Percentiles rank a stretch among this genome's conserved stretches.
Conservation (phyloP, 1,140 invertebrate genomes). For the Nylanderia fulva region DNA sequence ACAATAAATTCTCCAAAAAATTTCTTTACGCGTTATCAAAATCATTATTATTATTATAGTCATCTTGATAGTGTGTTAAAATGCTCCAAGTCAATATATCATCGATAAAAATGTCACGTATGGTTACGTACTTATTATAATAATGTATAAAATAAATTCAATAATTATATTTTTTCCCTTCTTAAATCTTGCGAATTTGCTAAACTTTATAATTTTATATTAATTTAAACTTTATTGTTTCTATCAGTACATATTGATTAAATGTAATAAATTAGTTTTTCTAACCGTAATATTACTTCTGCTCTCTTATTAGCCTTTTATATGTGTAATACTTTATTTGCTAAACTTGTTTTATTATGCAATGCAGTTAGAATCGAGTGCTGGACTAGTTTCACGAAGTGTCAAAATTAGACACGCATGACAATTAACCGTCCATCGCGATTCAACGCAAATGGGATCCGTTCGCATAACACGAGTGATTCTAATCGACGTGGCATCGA, state of each 20-base stretch:
- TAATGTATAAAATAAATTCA: too few relatives aligned
- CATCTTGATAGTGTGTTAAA: not conserved
- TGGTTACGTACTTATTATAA: too few relatives aligned
- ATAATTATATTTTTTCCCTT: not conserved
- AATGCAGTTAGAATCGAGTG: not conserved
- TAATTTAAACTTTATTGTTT: too few relatives aligned
- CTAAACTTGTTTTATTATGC: too few relatives aligned
- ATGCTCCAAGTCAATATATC: not conserved
- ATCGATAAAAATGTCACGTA: not conserved
- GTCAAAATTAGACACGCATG: not conserved
- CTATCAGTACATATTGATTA: too few relatives aligned
- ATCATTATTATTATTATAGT: too few relatives aligned
- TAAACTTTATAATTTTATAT: too few relatives aligned
- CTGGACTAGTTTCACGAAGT: not conserved
- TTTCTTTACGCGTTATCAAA: not conserved
- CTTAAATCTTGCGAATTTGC: not conserved
- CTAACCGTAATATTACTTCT: too few relatives aligned
- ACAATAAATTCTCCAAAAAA: not conserved
- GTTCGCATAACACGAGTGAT: not conserved
- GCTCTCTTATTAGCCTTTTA: too few relatives aligned
- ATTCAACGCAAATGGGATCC: not conserved
- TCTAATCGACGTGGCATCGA: conserved; percentile 29
- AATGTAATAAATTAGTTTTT: too few relatives aligned
- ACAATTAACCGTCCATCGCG: conserved; percentile 6
- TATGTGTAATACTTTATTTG: too few relatives aligned